Percentiles rank a stretch among this genome's conserved stretches.
These are phyloP conservation scores for Pseudocheirus occidentalis DNA, from an alignment of 2,797 vertebrate genomes.

Conservation along the genomic window DNA sequence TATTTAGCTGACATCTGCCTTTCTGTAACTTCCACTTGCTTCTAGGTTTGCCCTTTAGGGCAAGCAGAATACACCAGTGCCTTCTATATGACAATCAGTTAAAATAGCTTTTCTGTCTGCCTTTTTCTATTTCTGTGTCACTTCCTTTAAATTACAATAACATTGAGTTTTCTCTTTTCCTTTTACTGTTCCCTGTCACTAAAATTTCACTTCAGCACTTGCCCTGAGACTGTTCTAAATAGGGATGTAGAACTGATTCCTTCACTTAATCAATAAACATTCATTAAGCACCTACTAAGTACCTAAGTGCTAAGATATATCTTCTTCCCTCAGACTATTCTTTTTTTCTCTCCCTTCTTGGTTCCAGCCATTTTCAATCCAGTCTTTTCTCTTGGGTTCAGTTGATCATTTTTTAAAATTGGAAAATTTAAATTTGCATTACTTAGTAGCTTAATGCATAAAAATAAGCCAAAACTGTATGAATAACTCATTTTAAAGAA, in stretches of 20 bases:
- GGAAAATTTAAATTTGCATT: slow-evolving; percentile 49
- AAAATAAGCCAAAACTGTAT: slow-evolving; percentile 7
- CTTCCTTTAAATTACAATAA: slow-evolving; percentile 45
- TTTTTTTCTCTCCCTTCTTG: neutral
- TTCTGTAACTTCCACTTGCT: neutral
- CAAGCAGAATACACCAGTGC: neutral
- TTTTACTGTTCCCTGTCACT: neutral
- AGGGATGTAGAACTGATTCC: neutral
- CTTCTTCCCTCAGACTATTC: neutral
- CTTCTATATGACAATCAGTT: slow-evolving; percentile 4
- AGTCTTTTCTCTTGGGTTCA: slow-evolving; percentile 14
- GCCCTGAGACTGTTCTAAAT: neutral
- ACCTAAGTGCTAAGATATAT: neutral
- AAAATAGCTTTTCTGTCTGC: neutral
- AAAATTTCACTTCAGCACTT: neutral
- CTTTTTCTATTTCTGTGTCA: neutral
- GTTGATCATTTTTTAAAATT: slow-evolving; percentile 24
- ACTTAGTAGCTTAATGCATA: slow-evolving; percentile 7
- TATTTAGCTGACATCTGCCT: neutral
- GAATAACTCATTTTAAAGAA: slow-evolving; percentile 5
- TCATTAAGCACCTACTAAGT: neutral
- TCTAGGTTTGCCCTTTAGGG: slow-evolving; percentile 8
- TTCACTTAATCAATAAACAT: neutral
- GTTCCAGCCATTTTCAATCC: neutral
- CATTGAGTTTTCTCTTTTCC: neutral